These are phyloP conservation scores for Sylvia borin DNA, from an alignment of 2,797 vertebrate species.

Conservation along the genomic window DNA sequence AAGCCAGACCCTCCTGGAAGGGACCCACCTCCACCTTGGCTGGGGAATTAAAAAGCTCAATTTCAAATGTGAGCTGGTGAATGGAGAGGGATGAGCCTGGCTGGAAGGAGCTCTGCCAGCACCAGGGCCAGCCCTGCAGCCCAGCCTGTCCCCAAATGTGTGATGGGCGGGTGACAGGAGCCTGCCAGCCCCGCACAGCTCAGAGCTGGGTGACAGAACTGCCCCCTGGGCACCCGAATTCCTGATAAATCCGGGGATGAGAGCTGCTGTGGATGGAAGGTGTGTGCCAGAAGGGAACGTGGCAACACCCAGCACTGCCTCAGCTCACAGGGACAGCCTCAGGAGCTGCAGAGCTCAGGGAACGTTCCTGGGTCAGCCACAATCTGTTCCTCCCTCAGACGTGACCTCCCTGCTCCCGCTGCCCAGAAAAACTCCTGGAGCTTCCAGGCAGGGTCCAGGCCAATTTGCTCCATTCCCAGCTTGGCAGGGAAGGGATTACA, in stretches of 20 bases:
- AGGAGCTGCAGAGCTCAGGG: not conserved
- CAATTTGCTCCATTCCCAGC: not conserved
- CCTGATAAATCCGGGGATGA: not conserved
- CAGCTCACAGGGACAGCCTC: not conserved
- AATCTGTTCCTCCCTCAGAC: not conserved
- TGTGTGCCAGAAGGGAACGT: not conserved
- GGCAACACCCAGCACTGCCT: fast-evolving
- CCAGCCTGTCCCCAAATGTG: not conserved
- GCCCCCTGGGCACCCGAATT: fast-evolving
- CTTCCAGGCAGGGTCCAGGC: not conserved
- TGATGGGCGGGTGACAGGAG: not conserved
- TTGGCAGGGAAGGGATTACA: not conserved
- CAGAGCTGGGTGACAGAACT: not conserved
- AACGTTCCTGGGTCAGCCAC: fast-evolving
- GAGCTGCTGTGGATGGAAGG: not conserved
- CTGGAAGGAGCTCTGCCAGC: not conserved
- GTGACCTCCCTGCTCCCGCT: not conserved
- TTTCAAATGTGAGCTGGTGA: not conserved
- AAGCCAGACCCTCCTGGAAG: not conserved
- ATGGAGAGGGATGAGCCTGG: not conserved
- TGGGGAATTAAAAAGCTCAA: not conserved
- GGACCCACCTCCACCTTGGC: fast-evolving
- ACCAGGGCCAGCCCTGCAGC: not conserved
- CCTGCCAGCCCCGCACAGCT: not conserved
- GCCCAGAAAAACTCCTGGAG: not conserved